A percentile compares a stretch with the other conserved stretches of the same genome.
Conservation (phyloP, 2,113 vertebrate genomes). For the Corvus hawaiiensis region DNA sequence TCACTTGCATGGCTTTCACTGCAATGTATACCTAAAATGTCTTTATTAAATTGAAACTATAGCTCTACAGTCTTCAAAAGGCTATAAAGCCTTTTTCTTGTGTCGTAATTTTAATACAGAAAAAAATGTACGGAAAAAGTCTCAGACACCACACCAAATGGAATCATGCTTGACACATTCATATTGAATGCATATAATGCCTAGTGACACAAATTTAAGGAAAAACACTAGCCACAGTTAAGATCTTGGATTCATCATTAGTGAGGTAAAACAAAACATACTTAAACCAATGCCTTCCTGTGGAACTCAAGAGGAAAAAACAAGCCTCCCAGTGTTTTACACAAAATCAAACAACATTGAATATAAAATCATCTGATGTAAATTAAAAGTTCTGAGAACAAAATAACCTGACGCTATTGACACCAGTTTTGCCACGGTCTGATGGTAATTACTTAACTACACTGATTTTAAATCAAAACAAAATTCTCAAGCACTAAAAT, state of each 20-base stretch:
- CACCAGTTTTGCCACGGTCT: background rate
- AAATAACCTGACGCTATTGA: background rate
- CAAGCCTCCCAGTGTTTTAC: background rate
- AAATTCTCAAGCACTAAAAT: background rate
- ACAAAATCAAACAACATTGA: background rate
- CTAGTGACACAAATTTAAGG: background rate
- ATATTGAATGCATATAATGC: accelerated
- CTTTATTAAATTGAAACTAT: background rate
- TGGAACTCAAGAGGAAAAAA: background rate
- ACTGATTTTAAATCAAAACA: background rate
- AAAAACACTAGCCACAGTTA: background rate
- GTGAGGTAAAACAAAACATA: background rate
- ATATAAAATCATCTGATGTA: background rate
- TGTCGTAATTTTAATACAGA: background rate
- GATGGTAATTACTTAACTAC: background rate
- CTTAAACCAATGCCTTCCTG: background rate
- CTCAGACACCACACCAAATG: background rate
- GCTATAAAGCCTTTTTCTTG: background rate
- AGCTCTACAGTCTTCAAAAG: background rate
- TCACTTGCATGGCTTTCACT: background rate
- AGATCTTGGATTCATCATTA: background rate
- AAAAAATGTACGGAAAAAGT: background rate
- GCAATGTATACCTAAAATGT: background rate
- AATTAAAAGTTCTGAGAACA: background rate
- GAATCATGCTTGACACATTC: background rate